Evolutionary conservation across 2,888 invertebrate genomes (phyloP).

Genomic region (Melitaea athalia): DNA sequence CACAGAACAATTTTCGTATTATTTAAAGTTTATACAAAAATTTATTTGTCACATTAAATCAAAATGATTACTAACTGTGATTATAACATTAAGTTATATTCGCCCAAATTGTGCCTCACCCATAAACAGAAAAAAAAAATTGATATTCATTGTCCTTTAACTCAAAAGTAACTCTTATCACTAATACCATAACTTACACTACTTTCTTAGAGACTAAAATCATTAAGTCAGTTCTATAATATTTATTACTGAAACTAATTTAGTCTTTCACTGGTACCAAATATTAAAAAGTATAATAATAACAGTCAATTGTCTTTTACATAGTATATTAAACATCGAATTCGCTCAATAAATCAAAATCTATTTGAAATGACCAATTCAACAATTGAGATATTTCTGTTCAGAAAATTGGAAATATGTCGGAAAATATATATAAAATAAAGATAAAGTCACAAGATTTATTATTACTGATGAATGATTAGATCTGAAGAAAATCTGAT

Average conservation of each 20-base stretch:
- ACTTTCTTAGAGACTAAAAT: slow-evolving; percentile 63
- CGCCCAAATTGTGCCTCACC: slow-evolving; percentile 18
- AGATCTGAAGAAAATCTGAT: too few relatives aligned
- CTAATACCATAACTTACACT: slow-evolving; percentile 58
- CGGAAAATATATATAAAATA: neutral
- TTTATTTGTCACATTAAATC: neutral
- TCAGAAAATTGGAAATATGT: neutral
- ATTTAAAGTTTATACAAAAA: neutral
- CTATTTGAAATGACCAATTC: neutral
- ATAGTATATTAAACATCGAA: slow-evolving; percentile 8
- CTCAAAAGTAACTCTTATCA: slow-evolving; percentile 35
- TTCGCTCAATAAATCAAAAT: neutral
- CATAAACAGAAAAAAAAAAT: slow-evolving; percentile 20
- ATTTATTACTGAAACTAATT: slow-evolving; percentile 52
- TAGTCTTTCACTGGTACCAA: slow-evolving; percentile 41
- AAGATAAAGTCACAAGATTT: neutral
- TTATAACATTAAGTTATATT: neutral
- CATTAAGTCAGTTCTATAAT: slow-evolving; percentile 73
- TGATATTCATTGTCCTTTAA: slow-evolving; percentile 34
- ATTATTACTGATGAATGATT: neutral
- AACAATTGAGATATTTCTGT: neutral
- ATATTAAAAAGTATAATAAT: slow-evolving; percentile 11
- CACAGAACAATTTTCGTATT: neutral
- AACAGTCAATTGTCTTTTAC: slow-evolving; percentile 15
- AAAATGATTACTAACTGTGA: neutral